A percentile compares a stretch with the other conserved stretches of the same genome.
These are phyloP conservation scores for Hirudo medicinalis DNA, from an alignment of 1,140 invertebrate species.

Conservation along the genomic window DNA sequence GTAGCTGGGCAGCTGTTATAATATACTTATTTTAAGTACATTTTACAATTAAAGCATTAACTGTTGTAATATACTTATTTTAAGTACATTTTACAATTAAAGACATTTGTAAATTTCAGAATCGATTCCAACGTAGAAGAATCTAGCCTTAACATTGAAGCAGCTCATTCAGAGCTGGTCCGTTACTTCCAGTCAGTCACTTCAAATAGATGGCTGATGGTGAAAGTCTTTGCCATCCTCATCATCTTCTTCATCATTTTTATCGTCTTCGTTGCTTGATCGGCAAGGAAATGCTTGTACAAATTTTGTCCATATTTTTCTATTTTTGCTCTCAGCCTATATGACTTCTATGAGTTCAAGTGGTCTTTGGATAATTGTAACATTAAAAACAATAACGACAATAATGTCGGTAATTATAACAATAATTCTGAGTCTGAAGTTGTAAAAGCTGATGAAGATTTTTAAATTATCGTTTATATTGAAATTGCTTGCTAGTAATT, in stretches of 20 bases:
- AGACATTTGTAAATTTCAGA: constrained; percentile 42
- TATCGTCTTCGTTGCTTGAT: constrained; percentile 65
- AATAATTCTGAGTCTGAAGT: too few species aligned
- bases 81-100: not conserved
- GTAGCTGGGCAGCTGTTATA: not conserved
- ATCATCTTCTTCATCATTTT: constrained; percentile 99
- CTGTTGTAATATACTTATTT: not conserved
- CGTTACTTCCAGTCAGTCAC: constrained; percentile 96
- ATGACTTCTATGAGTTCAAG: too few species aligned
- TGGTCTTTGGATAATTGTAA: too few species aligned
- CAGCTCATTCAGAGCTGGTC: constrained; percentile 87
- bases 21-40: not conserved
- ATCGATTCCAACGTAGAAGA: constrained; percentile 95
- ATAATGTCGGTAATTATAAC: too few species aligned
- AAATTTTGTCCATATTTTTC: too few species aligned
- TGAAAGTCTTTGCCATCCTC: constrained; percentile 94
- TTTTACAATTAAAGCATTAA: not conserved
- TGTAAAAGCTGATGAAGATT: too few species aligned
- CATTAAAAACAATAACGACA: too few species aligned
- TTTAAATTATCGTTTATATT: too few species aligned
- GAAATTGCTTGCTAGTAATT: too few species aligned
- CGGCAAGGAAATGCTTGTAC: not conserved
- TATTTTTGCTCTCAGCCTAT: too few species aligned
- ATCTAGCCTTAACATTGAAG: constrained; percentile 87
- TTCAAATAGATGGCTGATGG: constrained; percentile 95